phyloP scores from a whole-genome alignment of 2,797 vertebrate genomes.

The Neosalanx taihuensis region DNA sequence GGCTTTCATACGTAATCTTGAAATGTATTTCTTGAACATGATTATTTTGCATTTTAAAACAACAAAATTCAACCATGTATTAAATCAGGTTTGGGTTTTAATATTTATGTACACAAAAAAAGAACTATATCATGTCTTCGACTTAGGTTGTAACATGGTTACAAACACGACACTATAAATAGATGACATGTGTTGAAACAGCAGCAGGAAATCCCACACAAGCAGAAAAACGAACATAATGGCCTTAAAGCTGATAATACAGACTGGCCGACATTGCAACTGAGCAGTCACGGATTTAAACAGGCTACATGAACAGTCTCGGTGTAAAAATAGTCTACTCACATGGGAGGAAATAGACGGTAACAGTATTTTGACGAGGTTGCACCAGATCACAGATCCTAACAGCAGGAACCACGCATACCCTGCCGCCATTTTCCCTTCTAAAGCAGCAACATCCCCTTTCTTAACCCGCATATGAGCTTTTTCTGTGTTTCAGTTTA shows the following conservation, averaged over 20 bases:
- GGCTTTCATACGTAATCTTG: no score
- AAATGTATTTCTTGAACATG: no score
- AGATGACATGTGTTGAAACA: neutral
- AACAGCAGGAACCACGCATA: slow-evolving; percentile 73
- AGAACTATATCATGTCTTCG: no score
- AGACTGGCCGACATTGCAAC: neutral
- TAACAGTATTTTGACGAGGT: slow-evolving; percentile 68
- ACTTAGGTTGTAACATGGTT: neutral
- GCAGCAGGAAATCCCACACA: neutral
- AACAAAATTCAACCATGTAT: no score
- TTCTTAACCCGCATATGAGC: slow-evolving; percentile 7
- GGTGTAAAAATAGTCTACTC: slow-evolving; percentile 53
- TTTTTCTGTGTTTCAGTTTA: neutral
- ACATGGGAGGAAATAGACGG: slow-evolving; percentile 71
- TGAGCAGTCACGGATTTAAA: neutral
- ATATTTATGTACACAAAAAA: no score
- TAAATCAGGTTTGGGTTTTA: no score
- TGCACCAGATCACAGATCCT: slow-evolving; percentile 71
- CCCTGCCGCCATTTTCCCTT: slow-evolving; percentile 76
- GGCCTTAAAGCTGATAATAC: neutral
- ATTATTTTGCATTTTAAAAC: no score
- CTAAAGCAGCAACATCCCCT: slow-evolving; percentile 46
- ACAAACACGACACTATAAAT: neutral
- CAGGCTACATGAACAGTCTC: neutral
- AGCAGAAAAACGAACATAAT: slow-evolving; percentile 2